Conservation (phyloP, 1,140 invertebrate species). For the Drosophila simulans region DNA sequence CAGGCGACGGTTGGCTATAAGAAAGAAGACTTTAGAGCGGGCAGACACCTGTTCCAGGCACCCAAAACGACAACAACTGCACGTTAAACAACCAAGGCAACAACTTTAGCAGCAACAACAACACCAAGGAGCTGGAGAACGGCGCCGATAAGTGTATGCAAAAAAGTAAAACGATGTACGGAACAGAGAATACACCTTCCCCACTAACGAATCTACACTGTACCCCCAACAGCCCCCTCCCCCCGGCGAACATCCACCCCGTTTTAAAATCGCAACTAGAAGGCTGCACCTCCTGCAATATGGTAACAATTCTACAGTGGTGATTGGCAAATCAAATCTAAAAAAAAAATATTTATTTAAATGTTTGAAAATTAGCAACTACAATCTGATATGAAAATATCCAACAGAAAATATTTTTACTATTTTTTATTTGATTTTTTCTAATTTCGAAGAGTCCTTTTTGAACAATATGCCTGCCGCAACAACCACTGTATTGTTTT, state of each 20-base stretch:
- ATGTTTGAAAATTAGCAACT: background rate
- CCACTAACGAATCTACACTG: slow-evolving; percentile 9
- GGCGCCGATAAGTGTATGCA: slow-evolving; percentile 53
- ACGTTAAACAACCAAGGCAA: slow-evolving; percentile 9
- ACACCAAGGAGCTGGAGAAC: slow-evolving; percentile 29
- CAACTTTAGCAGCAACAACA: slow-evolving; percentile 11
- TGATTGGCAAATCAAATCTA: background rate
- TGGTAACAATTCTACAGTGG: slow-evolving; percentile 21
- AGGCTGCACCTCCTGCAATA: slow-evolving; percentile 51
- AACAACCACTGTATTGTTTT: slow-evolving; percentile 15
- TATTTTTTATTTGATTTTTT: no score
- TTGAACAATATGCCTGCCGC: no score
- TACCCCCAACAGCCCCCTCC: slow-evolving; percentile 13
- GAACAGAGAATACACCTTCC: slow-evolving; percentile 19
- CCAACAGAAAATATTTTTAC: no score
- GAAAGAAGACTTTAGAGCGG: slow-evolving; percentile 7
- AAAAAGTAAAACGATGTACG: slow-evolving; percentile 43
- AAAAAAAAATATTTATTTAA: background rate
- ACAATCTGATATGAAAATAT: no score
- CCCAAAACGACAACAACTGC: slow-evolving; percentile 20
- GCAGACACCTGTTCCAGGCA: slow-evolving; percentile 65
- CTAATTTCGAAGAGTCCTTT: background rate
- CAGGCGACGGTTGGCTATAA: slow-evolving; percentile 36
- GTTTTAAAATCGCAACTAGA: slow-evolving; percentile 15
- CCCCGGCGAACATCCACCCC: background rate